These are phyloP conservation scores for Shinisaurus crocodilurus DNA, from an alignment of 2,113 vertebrate genomes.

Conservation along the genomic window DNA sequence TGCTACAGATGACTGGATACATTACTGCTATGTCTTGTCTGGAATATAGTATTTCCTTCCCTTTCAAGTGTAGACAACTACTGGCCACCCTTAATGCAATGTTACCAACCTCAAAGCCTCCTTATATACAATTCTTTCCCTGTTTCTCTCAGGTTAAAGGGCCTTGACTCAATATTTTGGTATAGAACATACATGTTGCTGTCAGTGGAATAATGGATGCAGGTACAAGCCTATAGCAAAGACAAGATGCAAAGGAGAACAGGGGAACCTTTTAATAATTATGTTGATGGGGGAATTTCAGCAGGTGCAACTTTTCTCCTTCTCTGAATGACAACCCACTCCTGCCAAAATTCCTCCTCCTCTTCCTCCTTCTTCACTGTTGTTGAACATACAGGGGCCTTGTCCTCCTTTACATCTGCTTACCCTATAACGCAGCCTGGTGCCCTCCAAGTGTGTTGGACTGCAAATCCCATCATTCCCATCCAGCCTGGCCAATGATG, in stretches of 20 bases:
- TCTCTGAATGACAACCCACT: neutral
- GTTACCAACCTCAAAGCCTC: neutral
- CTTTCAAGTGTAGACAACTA: neutral
- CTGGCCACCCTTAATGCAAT: neutral
- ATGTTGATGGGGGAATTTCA: neutral
- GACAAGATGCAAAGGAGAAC: neutral
- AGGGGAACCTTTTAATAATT: neutral
- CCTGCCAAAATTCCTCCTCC: neutral
- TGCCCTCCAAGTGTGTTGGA: no score
- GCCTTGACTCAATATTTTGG: neutral
- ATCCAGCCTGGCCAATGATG: no score
- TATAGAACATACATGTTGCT: neutral
- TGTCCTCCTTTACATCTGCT: neutral
- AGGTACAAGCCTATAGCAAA: neutral
- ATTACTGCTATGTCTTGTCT: conserved; percentile 14
- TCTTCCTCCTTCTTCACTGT: neutral
- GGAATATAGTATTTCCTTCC: conserved; percentile 22
- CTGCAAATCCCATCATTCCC: no score
- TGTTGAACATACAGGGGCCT: neutral
- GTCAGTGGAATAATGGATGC: neutral
- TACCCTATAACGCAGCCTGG: neutral
- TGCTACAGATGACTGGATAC: conserved; percentile 7
- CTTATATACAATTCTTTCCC: neutral
- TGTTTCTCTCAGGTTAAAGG: neutral
- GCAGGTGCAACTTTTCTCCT: neutral